Base-by-base conservation (phyloP, 2,113 vertebrate genomes). In the Lucifuga dentata region DNA sequence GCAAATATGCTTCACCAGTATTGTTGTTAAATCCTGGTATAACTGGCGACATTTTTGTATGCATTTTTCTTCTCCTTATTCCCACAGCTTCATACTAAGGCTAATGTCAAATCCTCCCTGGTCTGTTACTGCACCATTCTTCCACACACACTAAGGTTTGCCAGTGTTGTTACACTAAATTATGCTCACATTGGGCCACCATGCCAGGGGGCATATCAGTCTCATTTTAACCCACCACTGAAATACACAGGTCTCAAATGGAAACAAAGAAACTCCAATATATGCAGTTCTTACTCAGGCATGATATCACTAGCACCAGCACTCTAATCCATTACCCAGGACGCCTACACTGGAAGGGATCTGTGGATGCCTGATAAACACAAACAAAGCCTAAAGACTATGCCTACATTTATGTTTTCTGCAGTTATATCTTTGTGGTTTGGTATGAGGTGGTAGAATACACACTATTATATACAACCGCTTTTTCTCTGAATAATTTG, bases 311-410 rank as follows among this genome's bases (percentile, higher is more conserved):
- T 81, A 80, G 84, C 75, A 82, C 68, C 84, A 86, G 75, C 41
- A 35, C 78, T 80, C 86, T 91, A 90, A 91, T 91, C 89, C 90
- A 89, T 91, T 90, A 88, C 86, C 88, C 88, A 16, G 73, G 73
- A 88, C 87, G 76, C 90, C 90, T 70, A 90, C 89, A 83, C 87
- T 77, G 60, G 66, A 85, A 84, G 81, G 87, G 80, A 87, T 89
- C 88, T 90, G 88, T 69, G 85, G 81, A 69, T 69, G 80, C 66
- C 77, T 89, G 89, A 92, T 90, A 91, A 91, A 91, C 80, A 85
- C 80, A 81, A 88, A 85, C 87, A 89, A 89, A 87, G 82, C 83
- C 73, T 16, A 46, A 61, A 88, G 86, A 76, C 83, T 89, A 81
- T 80, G 68, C 87, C 84, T 77, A 91, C 88, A 88, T 86, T 85